A percentile compares a stretch with the other conserved stretches of the same genome.
These are phyloP conservation scores for Diplogasteroides magnus DNA, from an alignment of 1,140 invertebrate genomes.

Conservation along the genomic window DNA sequence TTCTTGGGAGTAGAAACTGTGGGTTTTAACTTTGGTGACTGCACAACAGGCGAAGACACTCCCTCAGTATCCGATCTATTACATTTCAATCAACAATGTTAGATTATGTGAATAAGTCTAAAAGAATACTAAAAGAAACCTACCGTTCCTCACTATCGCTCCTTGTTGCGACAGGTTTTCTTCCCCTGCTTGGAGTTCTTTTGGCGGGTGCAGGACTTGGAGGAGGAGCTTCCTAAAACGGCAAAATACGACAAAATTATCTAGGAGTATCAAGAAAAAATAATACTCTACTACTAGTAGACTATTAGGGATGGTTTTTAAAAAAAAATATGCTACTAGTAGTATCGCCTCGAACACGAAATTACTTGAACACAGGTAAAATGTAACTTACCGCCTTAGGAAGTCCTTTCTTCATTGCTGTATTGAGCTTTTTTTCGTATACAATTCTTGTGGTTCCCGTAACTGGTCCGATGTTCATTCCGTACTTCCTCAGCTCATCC, in stretches of 20 bases:
- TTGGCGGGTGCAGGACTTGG: background rate
- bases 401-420: background rate
- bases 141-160: background rate
- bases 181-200: background rate
- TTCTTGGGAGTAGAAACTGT: background rate
- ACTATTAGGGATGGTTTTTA: no score
- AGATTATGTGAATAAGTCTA: no score
- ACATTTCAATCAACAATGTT: no score
- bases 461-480: constrained; percentile 37
- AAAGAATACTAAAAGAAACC: no score
- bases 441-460: constrained; percentile 40
- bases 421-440: constrained; percentile 43
- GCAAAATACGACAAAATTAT: no score
- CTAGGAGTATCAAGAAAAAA: no score
- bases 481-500: constrained; percentile 33
- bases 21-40: background rate
- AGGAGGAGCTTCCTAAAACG: background rate
- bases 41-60: background rate
- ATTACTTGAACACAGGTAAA: no score
- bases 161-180: background rate
- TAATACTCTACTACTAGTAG: no score
- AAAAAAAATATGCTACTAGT: no score
- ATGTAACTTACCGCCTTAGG: no score
- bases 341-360: no score
- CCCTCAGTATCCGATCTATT: background rate